Evolutionary conservation across 2,113 vertebrate species (phyloP).

Genomic region (Neodontobutis hainanensis): DNA sequence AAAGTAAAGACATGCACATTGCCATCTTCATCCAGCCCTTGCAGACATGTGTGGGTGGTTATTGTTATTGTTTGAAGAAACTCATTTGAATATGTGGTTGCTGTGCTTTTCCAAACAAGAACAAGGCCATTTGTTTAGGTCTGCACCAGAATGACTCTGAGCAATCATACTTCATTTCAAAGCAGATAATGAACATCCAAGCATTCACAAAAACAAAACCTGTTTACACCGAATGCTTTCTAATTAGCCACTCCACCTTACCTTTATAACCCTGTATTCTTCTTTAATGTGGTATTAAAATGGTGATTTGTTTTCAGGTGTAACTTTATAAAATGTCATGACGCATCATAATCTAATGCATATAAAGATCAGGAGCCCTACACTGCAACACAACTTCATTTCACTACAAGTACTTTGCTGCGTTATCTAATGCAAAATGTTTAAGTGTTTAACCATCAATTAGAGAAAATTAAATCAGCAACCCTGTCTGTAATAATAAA

Average conservation of each 20-base stretch:
- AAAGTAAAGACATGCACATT: not conserved
- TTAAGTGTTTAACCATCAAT: too few species aligned
- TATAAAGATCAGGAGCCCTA: not conserved
- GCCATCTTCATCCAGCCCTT: conserved; percentile 7
- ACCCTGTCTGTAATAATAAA: too few species aligned
- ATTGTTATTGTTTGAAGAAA: conserved; percentile 39
- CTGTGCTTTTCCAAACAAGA: conserved; percentile 37
- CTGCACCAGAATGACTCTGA: conserved; percentile 17
- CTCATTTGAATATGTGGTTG: conserved; percentile 38
- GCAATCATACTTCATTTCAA: conserved; percentile 21
- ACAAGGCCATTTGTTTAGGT: conserved; percentile 27
- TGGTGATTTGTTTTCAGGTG: not conserved
- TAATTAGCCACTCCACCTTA: conserved; percentile 27
- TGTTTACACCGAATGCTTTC: conserved; percentile 20
- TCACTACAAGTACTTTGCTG: too few species aligned
- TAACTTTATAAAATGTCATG: not conserved
- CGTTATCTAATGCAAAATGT: too few species aligned
- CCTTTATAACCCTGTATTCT: not conserved
- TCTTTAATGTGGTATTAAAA: conserved; percentile 18
- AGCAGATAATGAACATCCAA: conserved; percentile 27
- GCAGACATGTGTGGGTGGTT: conserved; percentile 45
- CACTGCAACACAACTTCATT: not conserved
- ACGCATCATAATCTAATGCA: not conserved
- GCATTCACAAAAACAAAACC: conserved; percentile 25
- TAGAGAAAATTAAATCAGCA: too few species aligned